A percentile compares a stretch with the other conserved stretches of the same genome.
Evolutionary conservation across 2,113 vertebrate species (phyloP).

Genomic region (Pachyramphus minor): DNA sequence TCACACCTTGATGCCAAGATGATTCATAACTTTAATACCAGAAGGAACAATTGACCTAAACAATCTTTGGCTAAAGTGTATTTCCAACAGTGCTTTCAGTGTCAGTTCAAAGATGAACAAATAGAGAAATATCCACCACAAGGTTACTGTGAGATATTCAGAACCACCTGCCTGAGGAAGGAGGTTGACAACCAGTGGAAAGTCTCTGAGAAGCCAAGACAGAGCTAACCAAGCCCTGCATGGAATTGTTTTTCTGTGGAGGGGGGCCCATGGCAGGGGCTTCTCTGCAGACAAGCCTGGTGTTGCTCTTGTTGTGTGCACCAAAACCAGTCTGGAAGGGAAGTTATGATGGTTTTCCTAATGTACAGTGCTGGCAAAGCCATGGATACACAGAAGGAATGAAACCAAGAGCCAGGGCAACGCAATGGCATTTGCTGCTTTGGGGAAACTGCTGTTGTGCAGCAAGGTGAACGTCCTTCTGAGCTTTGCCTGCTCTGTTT

Average conservation of each 20-base stretch:
- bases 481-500: background rate
- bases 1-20: slow-evolving; percentile 65
- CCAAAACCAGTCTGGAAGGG: background rate
- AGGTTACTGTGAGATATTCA: background rate
- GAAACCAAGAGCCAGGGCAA: background rate
- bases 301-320: fast-evolving
- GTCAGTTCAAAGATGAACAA: background rate
- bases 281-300: background rate
- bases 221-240: background rate
- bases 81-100: slow-evolving; percentile 42
- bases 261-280: background rate
- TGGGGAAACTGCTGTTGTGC: background rate
- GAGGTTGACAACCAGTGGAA: background rate
- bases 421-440: background rate
- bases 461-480: background rate
- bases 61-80: slow-evolving; percentile 27
- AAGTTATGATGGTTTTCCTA: background rate
- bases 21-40: slow-evolving; percentile 67
- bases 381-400: background rate
- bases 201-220: background rate
- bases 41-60: slow-evolving; percentile 62
- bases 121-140: background rate
- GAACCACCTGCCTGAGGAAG: background rate
- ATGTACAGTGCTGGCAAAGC: background rate
- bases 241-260: background rate